These are phyloP conservation scores for Ostrea edulis DNA, from an alignment of 1,140 invertebrate species.

Conservation along the genomic window DNA sequence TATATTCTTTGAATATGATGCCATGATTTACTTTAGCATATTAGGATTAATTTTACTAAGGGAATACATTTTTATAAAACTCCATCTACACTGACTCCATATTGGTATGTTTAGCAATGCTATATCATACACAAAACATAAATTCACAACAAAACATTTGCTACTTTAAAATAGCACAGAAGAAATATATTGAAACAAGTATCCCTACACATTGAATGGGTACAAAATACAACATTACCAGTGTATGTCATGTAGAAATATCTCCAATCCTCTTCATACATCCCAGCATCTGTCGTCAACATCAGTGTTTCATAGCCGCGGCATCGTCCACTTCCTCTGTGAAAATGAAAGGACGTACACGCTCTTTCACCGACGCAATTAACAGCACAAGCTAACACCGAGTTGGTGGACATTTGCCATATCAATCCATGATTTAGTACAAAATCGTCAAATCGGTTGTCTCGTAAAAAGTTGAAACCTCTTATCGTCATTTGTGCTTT, in stretches of 20 bases:
- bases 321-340: background rate
- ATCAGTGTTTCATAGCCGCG: background rate
- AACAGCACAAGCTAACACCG: background rate
- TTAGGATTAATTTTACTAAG: too few relatives aligned
- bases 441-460: background rate
- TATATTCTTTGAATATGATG: too few relatives aligned
- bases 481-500: background rate
- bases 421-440: background rate
- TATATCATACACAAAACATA: too few relatives aligned
- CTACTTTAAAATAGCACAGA: too few relatives aligned
- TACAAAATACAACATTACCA: background rate
- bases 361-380: background rate
- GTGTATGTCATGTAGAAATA: background rate
- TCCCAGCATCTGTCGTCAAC: background rate
- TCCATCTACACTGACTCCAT: too few relatives aligned
- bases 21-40: too few relatives aligned
- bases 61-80: too few relatives aligned
- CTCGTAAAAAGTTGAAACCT: background rate
- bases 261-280: background rate
- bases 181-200: too few relatives aligned
- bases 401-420: background rate
- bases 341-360: conserved; percentile 9
- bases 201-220: too few relatives aligned
- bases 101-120: too few relatives aligned
- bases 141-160: too few relatives aligned